These are phyloP conservation scores for Plagodis pulveraria DNA, from an alignment of 2,888 invertebrate genomes.

Conservation along the genomic window DNA sequence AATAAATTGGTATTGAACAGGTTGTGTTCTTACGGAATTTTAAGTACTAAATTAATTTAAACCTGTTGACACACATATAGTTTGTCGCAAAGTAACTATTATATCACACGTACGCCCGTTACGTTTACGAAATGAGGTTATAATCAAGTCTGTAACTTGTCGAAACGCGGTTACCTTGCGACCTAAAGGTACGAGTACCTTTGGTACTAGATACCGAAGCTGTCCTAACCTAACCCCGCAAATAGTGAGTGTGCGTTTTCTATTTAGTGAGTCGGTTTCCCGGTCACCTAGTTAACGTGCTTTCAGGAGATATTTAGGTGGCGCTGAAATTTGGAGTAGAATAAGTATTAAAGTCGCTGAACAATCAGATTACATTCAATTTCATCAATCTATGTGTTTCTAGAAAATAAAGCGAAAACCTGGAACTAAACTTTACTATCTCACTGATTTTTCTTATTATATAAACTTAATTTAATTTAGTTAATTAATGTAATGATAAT, in stretches of 20 bases:
- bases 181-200: constrained; percentile 3
- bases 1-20: too few relatives aligned
- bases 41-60: too few relatives aligned
- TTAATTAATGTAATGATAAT: too few relatives aligned
- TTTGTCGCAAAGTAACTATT: too few relatives aligned
- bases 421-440: too few relatives aligned
- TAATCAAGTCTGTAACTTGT: not conserved
- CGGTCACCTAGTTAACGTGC: constrained; percentile 33
- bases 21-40: too few relatives aligned
- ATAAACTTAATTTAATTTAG: too few relatives aligned
- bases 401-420: too few relatives aligned
- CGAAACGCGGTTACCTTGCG: constrained; percentile 3
- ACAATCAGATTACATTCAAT: too few relatives aligned
- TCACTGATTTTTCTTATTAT: too few relatives aligned
- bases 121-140: constrained; percentile 8
- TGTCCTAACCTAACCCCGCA: constrained; percentile 15
- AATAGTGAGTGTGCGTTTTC: constrained; percentile 34
- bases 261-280: constrained; percentile 26
- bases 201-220: constrained; percentile 9
- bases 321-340: constrained; percentile 1
- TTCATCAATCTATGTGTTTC: too few relatives aligned
- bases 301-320: constrained; percentile 9
- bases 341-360: not conserved
- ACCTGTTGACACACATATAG: too few relatives aligned
- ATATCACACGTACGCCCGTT: not conserved